phyloP scores from a whole-genome alignment of 2,797 vertebrate species.

The Fundulus diaphanus region DNA sequence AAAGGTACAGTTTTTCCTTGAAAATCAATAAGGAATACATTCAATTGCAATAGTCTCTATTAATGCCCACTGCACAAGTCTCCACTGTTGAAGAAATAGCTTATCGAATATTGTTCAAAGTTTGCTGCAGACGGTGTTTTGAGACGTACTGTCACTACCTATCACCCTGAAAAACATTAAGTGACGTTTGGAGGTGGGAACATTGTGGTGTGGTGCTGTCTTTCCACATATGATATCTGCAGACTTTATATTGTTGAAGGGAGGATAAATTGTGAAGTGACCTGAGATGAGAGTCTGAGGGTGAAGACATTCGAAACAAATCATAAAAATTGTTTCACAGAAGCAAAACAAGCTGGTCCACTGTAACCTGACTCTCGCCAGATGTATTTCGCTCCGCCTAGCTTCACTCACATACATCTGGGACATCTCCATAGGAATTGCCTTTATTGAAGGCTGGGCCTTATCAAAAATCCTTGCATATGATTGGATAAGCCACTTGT shows the following conservation, averaged over 20 bases:
- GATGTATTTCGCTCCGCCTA: too few species aligned
- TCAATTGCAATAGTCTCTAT: neutral
- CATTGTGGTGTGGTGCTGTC: neutral
- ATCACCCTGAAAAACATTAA: neutral
- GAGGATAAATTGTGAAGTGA: neutral
- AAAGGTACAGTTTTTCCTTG: neutral
- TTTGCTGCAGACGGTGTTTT: neutral
- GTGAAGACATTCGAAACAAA: too few species aligned
- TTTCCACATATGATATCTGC: neutral
- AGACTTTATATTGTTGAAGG: neutral
- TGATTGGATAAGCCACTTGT: too few species aligned
- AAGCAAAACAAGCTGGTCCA: neutral
- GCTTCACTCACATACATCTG: too few species aligned
- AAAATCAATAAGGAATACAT: neutral
- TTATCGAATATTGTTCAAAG: neutral
- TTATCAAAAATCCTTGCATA: too few species aligned
- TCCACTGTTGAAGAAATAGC: neutral
- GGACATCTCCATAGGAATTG: too few species aligned
- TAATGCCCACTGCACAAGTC: neutral
- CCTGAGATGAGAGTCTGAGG: neutral
- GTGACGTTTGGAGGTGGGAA: neutral
- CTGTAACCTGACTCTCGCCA: neutral
- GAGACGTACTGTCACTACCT: neutral
- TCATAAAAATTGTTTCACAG: neutral
- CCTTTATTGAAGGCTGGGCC: too few species aligned